A percentile compares a stretch with the other conserved stretches of the same genome.
Evolutionary conservation across 2,797 vertebrate species (phyloP).

Genomic region (Gymnopithys bicolor): DNA sequence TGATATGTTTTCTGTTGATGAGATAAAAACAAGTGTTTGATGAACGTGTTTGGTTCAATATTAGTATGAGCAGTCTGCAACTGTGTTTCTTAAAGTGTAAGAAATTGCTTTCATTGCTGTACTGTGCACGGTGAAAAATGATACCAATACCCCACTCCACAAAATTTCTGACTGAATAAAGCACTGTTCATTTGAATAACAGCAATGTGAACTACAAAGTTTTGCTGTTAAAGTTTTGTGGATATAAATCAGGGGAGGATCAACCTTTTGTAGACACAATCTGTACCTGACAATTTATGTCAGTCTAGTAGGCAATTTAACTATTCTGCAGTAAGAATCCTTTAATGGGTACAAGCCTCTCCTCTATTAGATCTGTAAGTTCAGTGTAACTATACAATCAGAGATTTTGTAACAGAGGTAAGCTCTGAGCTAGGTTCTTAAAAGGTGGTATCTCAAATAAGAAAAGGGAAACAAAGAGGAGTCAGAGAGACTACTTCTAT

Average conservation of each 20-base stretch:
- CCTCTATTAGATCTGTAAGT: neutral
- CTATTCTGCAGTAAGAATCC: neutral
- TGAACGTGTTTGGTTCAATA: neutral
- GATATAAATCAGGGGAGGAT: neutral
- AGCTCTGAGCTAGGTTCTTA: neutral
- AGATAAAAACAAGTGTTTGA: neutral
- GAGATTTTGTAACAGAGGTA: neutral
- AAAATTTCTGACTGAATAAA: neutral
- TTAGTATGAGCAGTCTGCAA: neutral
- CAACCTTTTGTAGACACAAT: neutral
- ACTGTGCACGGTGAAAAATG: neutral
- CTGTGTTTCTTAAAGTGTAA: neutral
- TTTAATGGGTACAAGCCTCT: neutral
- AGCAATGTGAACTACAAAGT: neutral
- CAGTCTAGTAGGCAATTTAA: neutral
- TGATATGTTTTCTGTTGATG: neutral
- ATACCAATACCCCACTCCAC: neutral
- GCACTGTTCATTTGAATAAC: neutral
- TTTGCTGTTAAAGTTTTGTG: neutral
- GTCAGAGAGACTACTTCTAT: neutral
- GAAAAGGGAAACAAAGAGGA: neutral
- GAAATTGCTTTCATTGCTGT: neutral
- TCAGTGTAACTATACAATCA: neutral
- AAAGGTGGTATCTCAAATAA: neutral
- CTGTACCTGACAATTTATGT: neutral